Percentiles rank a stretch among this genome's conserved stretches.
Evolutionary conservation across 2,888 invertebrate species (phyloP).

Genomic region (Protonemura montana): DNA sequence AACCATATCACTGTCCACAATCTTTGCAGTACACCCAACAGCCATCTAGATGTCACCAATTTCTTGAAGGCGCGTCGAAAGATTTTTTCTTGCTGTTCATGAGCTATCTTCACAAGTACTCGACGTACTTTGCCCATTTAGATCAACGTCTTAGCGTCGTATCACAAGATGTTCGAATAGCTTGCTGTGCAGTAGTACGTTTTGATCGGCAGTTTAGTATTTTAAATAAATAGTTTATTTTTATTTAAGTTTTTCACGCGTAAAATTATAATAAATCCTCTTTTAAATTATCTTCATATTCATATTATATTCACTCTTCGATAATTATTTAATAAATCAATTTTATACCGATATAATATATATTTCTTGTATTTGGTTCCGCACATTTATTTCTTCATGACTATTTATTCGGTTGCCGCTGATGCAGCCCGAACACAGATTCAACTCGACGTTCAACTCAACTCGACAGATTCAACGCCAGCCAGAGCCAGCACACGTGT

Average conservation of each 20-base stretch:
- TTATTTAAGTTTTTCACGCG: slow-evolving; percentile 4
- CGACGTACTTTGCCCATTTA: neutral
- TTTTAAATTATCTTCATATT: neutral
- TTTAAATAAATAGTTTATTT: neutral
- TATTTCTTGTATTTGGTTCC: slow-evolving; percentile 39
- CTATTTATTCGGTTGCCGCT: slow-evolving; percentile 18
- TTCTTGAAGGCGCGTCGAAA: neutral
- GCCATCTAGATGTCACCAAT: neutral
- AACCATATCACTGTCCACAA: neutral
- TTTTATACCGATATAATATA: slow-evolving; percentile 19
- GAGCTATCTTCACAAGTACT: too few relatives aligned
- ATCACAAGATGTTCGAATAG: neutral
- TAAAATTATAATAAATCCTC: slow-evolving; percentile 9
- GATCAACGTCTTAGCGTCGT: neutral
- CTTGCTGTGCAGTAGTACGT: neutral
- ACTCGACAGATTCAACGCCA: too few relatives aligned
- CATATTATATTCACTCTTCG: neutral
- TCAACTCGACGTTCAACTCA: neutral
- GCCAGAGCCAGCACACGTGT: neutral
- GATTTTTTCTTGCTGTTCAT: too few relatives aligned
- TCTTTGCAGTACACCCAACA: neutral
- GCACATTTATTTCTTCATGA: slow-evolving; percentile 36
- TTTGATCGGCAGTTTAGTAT: neutral
- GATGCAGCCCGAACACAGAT: neutral
- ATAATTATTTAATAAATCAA: slow-evolving; percentile 3